These are phyloP conservation scores for Aphelinus atriplicis DNA, from an alignment of 1,140 invertebrate genomes.

Conservation along the genomic window DNA sequence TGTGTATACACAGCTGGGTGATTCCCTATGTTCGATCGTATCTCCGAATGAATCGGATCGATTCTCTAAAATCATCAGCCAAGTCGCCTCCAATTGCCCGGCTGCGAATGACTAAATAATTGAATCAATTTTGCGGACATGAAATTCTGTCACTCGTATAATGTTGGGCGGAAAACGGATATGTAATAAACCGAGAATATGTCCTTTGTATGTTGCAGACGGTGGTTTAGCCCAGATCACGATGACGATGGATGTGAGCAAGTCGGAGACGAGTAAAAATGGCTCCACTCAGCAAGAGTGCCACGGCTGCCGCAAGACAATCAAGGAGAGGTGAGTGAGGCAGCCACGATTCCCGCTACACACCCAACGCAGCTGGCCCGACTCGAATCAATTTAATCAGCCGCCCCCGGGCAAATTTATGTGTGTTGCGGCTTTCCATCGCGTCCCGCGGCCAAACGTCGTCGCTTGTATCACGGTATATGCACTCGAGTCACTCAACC, in stretches of 20 bases:
- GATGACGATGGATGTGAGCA: constrained; percentile 80
- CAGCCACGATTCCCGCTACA: neutral
- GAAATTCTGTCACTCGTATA: too few relatives aligned
- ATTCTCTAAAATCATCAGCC: too few relatives aligned
- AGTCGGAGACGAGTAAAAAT: constrained; percentile 71
- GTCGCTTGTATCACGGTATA: neutral
- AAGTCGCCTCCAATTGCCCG: too few relatives aligned
- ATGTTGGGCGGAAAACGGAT: too few relatives aligned
- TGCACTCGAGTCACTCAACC: too few relatives aligned
- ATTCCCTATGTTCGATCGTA: too few relatives aligned
- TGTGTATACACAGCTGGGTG: too few relatives aligned
- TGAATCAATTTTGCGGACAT: too few relatives aligned
- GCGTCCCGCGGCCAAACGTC: neutral
- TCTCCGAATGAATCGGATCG: too few relatives aligned
- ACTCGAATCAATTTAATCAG: constrained; percentile 36
- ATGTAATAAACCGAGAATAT: neutral
- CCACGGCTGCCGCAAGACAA: constrained; percentile 86
- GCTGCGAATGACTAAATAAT: too few relatives aligned
- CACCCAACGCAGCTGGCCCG: neutral
- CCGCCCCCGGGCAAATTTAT: constrained; percentile 5
- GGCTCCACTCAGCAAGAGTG: constrained; percentile 76
- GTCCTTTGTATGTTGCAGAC: constrained; percentile 53
- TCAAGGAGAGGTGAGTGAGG: constrained; percentile 76
- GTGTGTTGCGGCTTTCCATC: neutral
- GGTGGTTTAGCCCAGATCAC: constrained; percentile 65